These are phyloP conservation scores for Lontra canadensis DNA, from an alignment of 2,113 vertebrate species.

Conservation along the genomic window DNA sequence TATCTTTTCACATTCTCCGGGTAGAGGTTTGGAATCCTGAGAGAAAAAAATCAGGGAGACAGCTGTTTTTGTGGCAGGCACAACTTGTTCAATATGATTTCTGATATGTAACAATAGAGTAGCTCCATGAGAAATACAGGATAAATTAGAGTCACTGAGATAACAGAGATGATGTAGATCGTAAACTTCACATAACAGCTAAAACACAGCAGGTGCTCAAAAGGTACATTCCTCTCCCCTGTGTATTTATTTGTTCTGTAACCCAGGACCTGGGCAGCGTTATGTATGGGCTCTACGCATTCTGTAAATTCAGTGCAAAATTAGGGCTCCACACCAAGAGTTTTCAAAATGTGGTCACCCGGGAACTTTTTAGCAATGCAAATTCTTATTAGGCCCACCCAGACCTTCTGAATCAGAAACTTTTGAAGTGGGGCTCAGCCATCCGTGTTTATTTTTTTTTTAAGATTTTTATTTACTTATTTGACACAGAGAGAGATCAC, in stretches of 20 bases:
- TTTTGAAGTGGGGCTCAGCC: background rate
- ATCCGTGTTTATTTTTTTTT: background rate
- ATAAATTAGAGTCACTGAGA: background rate
- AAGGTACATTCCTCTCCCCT: background rate
- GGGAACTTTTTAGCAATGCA: background rate
- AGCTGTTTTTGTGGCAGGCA: background rate
- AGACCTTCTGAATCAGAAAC: background rate
- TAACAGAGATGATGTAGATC: background rate
- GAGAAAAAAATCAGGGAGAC: background rate
- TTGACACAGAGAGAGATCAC: too few relatives aligned
- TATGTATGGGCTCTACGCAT: background rate
- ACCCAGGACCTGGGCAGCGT: background rate
- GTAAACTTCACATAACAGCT: background rate
- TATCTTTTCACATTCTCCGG: background rate
- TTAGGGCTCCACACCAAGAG: background rate
- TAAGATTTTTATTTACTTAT: too few relatives aligned
- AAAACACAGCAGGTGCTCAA: background rate
- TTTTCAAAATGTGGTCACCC: conserved; percentile 1
- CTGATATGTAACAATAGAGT: background rate
- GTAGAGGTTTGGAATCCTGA: background rate
- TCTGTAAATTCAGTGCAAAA: background rate
- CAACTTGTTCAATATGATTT: background rate
- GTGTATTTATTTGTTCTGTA: background rate
- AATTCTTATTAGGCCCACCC: background rate
- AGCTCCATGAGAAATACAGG: background rate